Conservation (phyloP, 1,140 invertebrate species). For the Drosophila parvula region DNA sequence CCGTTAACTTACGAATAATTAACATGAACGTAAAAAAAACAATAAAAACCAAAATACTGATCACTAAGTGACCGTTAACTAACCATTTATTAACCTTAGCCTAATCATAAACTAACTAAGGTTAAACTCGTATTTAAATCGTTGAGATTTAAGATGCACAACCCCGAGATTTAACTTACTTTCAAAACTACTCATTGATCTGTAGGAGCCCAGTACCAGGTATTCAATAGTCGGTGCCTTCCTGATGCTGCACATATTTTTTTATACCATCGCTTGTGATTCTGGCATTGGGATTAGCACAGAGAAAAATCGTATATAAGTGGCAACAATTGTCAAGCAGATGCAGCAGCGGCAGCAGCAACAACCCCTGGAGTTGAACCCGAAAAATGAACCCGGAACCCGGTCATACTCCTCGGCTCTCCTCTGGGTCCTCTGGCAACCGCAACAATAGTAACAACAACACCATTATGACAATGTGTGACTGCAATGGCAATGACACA, state of each 20-base stretch:
- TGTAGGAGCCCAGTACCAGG: background rate
- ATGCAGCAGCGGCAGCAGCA: conserved; percentile 48
- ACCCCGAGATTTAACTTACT: background rate
- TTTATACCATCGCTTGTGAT: conserved; percentile 13
- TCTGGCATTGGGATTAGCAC: conserved; percentile 44
- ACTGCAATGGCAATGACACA: conserved; percentile 71
- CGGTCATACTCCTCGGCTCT: conserved; percentile 1
- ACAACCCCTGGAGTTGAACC: conserved; percentile 58
- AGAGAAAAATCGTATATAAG: conserved; percentile 52
- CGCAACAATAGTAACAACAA: conserved; percentile 35
- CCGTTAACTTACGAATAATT: too few relatives aligned
- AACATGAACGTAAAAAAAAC: too few relatives aligned
- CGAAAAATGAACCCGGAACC: conserved; percentile 49
- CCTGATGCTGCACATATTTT: background rate
- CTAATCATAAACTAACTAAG: too few relatives aligned
- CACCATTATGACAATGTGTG: conserved; percentile 50
- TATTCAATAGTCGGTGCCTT: background rate
- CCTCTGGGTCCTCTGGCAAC: conserved; percentile 18
- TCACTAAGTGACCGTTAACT: too few relatives aligned
- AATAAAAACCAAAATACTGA: too few relatives aligned
- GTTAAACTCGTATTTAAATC: too few relatives aligned
- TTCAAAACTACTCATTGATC: background rate
- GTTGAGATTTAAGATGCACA: too few relatives aligned
- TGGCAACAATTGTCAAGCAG: conserved; percentile 63
- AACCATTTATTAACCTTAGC: too few relatives aligned